phyloP scores from a whole-genome alignment of 2,797 vertebrate genomes.

The Tangara arthus region DNA sequence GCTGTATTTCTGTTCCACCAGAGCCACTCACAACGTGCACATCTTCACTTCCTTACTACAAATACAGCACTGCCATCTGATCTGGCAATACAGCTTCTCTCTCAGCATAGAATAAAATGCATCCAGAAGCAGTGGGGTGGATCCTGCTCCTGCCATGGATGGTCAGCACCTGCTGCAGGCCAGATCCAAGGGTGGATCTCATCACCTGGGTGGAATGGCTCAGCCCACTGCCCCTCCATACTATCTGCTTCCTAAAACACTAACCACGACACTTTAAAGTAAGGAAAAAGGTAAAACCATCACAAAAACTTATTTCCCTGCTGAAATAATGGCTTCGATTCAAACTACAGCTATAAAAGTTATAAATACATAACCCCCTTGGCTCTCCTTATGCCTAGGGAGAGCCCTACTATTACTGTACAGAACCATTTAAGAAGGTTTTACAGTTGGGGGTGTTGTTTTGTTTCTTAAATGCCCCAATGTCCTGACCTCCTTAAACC shows the following conservation, averaged over 20 bases:
- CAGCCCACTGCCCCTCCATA: fast-evolving
- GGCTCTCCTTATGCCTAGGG: background rate
- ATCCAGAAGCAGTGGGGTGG: background rate
- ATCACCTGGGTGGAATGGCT: background rate
- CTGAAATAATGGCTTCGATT: background rate
- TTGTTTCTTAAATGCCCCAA: conserved; percentile 30
- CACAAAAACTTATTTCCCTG: background rate
- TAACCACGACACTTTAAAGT: fast-evolving
- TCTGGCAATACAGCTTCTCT: background rate
- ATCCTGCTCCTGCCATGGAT: background rate
- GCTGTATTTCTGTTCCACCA: background rate
- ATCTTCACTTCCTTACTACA: background rate
- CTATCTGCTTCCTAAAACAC: background rate
- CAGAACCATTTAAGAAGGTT: background rate
- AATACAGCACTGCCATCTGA: background rate
- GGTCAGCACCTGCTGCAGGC: background rate
- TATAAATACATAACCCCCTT: background rate
- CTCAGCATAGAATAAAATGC: background rate
- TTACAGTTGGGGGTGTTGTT: background rate
- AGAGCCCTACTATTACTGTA: background rate
- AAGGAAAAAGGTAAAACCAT: background rate
- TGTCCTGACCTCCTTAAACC: conserved; percentile 56
- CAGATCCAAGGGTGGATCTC: background rate
- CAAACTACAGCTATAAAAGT: background rate
- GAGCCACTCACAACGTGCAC: background rate